Conservation (phyloP, 2,113 vertebrate species). For the Phoxinus phoxinus region DNA sequence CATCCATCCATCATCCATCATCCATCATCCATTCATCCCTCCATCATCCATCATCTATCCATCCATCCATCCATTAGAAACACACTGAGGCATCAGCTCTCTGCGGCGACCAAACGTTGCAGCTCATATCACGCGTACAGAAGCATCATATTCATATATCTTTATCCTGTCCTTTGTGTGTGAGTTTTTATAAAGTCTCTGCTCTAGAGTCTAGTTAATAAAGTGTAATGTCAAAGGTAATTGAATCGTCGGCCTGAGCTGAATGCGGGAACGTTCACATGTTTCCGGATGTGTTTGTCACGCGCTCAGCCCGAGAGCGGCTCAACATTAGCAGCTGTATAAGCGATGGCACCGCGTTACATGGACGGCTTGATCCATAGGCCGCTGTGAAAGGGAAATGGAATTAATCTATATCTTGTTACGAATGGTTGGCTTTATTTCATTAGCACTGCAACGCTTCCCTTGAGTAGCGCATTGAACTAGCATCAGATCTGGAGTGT, state of each 20-base stretch:
- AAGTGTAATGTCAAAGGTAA: constrained; percentile 43
- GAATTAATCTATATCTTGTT: constrained; percentile 44
- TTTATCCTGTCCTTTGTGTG: background rate
- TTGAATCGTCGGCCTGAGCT: background rate
- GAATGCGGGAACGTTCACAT: constrained; percentile 13
- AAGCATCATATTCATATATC: constrained; percentile 38
- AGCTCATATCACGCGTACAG: background rate
- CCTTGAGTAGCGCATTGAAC: constrained; percentile 25
- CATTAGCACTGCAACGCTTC: constrained; percentile 43
- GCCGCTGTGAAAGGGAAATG: constrained; percentile 7
- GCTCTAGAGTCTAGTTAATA: constrained; percentile 4
- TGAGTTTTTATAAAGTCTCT: background rate
- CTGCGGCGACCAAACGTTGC: background rate
- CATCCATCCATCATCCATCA: no score
- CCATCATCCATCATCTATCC: no score
- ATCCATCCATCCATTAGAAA: no score
- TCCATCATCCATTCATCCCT: no score
- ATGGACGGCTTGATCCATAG: background rate
- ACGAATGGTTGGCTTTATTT: constrained; percentile 44
- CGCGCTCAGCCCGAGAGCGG: background rate
- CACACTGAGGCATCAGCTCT: background rate
- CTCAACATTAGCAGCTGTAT: constrained; percentile 25
- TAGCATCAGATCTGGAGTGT: constrained; percentile 25
- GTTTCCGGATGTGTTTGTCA: constrained; percentile 24
- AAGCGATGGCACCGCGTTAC: background rate